Evolutionary conservation across 2,888 invertebrate genomes (phyloP), one percentile per base, ranked within the genome.

Genomic region (Spialia ferax): DNA sequence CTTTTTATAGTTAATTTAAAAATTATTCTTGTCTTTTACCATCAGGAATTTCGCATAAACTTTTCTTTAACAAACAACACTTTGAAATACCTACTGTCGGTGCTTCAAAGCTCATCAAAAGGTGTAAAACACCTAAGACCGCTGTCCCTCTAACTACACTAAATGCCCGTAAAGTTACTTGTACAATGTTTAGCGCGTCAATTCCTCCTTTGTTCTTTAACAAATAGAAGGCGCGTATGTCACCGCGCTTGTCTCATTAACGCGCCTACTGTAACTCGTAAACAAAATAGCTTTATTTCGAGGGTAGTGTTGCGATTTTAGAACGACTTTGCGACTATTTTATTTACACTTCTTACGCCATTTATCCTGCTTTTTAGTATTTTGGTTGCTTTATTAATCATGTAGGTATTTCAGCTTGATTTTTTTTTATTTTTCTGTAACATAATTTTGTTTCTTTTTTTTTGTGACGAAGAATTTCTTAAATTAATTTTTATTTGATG

Each of bases 241-340:
- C 74, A 73, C 71, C 52, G 67, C 69, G 48, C 66, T 73, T 77
- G 76, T 78, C 75, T 75, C 75, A 75, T 78, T 77, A 78, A 67
- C 71, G 71, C 67, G 63, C 67, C 64, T 66, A 57, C 68, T 68
- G 70, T 60, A 52, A 62, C 72, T 73, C 69, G 69, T 71, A 71
- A 72, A 73, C 69, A 67, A 61, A 66, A 35, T 60, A 42, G 60
- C 67, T 68, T 67, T 57, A 69, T 62, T 65, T 38, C 29, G 60
- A 56, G 45, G 52, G 11, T 63, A 26, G 59, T 15, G 50, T 26
- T 48, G 67, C 66, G 38, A 62, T 38, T 52, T 61, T 45, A 18
- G 63, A 52, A 48, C 63, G 66, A 71, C 61, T 69, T 50, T 50
- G 13, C 50, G 23, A 23, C n/a, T 52, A 2, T n/a, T 52, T 23